Evolutionary conservation across 2,888 invertebrate genomes (phyloP), one percentile per base, ranked within the genome.

Genomic region (Phalangium opilio): DNA sequence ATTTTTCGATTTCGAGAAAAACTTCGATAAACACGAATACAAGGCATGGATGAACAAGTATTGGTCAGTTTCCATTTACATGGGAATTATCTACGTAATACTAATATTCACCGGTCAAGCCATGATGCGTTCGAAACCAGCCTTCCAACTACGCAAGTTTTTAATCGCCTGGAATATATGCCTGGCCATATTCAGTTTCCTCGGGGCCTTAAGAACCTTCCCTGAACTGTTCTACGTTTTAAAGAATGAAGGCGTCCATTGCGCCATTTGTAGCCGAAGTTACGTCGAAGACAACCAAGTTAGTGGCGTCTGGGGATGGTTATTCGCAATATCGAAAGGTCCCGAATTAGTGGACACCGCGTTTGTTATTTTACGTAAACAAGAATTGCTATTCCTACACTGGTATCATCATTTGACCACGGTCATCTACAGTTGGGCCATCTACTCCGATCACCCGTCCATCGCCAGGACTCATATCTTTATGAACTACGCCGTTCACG

Each of bases 361-460:
- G 58, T 93, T 93, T 73, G 83, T 93, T 55, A 62, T 68, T 19
- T 73, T 93, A 50, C 77, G 91, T 52, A 91, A 91, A 69, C 89
- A 89, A 66, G 87, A 86, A 1, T 73, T 91, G 44, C 87, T 90
- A 65, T 91, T 91, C 73, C 76, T 91, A 45, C 86, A 93, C 68
- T 93, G 90, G 91, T 91, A 91, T 67, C 91, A 91, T 64, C 91
- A 93, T 71, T 85, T 90, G 64, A 90, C 90, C 32, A 91, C 91
- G 47, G 75, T 91, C 53, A 75, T 91, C 47, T 91, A 90, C 71
- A 82, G 84, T n/a, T 91, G 90, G 90, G 89, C 82, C 71, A 82
- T 58, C 19, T 79, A 36, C 75, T 45, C 85, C 45, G 59, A 62
- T 46, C 63, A 64, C 51, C 64, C 63, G 32, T 61, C 64, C 27